Conservation (phyloP, 35 echinoderm and acorn worm genomes). For the Ophioderma brevispina region DNA sequence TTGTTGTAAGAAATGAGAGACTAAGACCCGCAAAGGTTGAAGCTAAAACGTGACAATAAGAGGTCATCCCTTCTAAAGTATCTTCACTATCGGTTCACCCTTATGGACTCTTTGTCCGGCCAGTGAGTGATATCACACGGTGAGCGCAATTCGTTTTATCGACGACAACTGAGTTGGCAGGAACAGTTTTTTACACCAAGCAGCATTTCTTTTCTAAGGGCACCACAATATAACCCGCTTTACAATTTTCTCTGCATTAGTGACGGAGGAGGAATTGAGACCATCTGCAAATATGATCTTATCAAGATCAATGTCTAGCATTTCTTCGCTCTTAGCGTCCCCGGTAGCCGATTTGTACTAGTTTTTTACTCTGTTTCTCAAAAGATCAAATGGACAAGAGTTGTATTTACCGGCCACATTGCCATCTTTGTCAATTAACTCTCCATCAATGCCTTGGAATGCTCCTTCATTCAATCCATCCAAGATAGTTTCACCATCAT, state of each 20-base stretch:
- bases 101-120: constrained; percentile 4
- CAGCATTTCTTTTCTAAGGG: constrained; percentile 22
- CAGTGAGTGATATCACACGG: not conserved
- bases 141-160: not conserved
- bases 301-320: not conserved
- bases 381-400: not conserved
- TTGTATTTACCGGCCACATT: constrained; percentile 24
- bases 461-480: not conserved
- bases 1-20: not conserved
- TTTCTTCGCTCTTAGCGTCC: not conserved
- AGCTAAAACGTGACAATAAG: not conserved
- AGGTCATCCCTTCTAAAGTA: constrained; percentile 34
- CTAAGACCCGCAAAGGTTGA: not conserved
- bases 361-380: not conserved
- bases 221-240: not conserved
- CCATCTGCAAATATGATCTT: not conserved
- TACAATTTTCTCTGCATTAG: constrained; percentile 8
- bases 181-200: not conserved
- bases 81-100: too few species aligned
- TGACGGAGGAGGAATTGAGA: not conserved
- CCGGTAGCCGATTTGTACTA: constrained; percentile 18
- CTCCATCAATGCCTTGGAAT: constrained; percentile 12
- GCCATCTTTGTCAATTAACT: constrained; percentile 18
- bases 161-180: not conserved
- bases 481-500: not conserved